Conservation (phyloP, 2,113 vertebrate species). For the Ardeotis arabs region DNA sequence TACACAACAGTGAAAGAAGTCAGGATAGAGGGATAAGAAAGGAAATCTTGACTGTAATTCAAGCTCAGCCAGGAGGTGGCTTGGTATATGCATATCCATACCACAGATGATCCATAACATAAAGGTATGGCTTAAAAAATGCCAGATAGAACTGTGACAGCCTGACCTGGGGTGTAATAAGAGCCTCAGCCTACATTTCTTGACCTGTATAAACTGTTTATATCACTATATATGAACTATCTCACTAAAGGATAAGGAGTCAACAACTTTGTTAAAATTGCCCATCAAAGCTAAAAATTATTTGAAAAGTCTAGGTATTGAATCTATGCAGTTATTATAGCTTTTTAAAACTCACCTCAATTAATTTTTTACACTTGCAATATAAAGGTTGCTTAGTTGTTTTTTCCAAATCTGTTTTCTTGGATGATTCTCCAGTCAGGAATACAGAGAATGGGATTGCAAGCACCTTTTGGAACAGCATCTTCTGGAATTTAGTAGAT, state of each 20-base stretch:
- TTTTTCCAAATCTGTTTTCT: background rate
- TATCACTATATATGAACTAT: background rate
- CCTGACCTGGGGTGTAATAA: background rate
- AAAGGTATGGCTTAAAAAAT: background rate
- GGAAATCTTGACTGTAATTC: background rate
- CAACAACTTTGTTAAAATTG: rapidly evolving
- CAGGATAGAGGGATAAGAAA: background rate
- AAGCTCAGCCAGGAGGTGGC: background rate
- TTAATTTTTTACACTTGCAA: background rate
- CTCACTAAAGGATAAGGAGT: background rate
- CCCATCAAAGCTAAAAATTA: background rate
- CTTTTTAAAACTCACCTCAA: rapidly evolving
- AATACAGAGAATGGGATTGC: background rate
- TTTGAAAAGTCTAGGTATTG: background rate
- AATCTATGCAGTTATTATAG: background rate
- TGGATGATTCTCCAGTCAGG: background rate
- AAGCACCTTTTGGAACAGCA: background rate
- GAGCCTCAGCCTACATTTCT: background rate
- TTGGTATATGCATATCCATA: background rate
- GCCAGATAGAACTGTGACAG: background rate
- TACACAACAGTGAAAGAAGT: background rate
- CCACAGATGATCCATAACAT: background rate
- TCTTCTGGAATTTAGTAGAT: background rate
- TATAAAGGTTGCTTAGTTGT: background rate
- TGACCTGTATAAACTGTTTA: background rate